Evolutionary conservation across 2,797 vertebrate genomes (phyloP).

Genomic region (Rhynchonycteris naso): DNA sequence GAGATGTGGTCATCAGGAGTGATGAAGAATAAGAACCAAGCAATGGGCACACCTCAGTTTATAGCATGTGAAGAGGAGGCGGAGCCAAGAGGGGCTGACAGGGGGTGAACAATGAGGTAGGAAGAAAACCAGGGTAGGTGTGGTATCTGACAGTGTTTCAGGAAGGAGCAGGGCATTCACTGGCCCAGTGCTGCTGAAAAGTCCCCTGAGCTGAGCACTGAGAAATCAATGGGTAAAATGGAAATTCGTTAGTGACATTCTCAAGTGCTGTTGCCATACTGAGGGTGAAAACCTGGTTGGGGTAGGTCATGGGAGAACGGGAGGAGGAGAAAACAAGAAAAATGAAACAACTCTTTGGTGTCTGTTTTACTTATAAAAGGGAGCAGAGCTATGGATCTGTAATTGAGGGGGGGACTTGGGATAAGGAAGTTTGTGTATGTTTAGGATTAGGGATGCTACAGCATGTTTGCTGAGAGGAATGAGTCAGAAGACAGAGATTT

Average conservation of each 20-base stretch:
- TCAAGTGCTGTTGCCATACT: background rate
- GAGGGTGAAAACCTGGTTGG: background rate
- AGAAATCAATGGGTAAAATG: background rate
- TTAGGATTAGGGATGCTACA: background rate
- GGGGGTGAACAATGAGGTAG: background rate
- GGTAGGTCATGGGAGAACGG: background rate
- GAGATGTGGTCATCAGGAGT: background rate
- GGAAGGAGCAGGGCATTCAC: background rate
- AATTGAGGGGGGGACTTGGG: background rate
- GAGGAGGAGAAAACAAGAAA: background rate
- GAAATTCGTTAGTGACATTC: background rate
- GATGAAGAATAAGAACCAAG: background rate
- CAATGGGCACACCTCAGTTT: background rate
- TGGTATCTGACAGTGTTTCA: background rate
- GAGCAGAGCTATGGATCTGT: background rate
- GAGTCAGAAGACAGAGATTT: constrained; percentile 18
- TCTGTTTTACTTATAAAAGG: background rate
- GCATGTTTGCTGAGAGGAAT: background rate
- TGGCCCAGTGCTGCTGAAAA: background rate
- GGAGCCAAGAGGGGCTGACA: background rate
- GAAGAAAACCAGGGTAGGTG: background rate
- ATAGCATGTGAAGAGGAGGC: background rate
- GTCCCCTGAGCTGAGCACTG: background rate
- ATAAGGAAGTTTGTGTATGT: background rate
- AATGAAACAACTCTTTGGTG: background rate